phyloP scores from a whole-genome alignment of 2,113 vertebrate species.

The Ariopsis seemanni region DNA sequence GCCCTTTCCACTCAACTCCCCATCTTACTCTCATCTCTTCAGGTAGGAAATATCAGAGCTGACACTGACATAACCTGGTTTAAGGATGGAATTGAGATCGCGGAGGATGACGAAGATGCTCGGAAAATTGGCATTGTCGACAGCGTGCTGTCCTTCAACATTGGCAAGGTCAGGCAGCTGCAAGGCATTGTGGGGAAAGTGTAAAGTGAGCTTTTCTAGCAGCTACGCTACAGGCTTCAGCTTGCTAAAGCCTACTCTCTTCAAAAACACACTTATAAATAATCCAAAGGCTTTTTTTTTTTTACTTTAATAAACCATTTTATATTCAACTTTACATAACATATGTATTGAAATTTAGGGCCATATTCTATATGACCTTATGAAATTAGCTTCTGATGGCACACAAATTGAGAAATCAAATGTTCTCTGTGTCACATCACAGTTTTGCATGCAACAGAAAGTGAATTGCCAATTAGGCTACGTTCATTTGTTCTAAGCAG shows the following conservation, averaged over 20 bases:
- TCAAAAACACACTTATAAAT: slow-evolving; percentile 57
- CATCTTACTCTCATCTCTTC: slow-evolving; percentile 44
- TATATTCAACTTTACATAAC: not conserved
- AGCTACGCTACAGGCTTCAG: slow-evolving; percentile 45
- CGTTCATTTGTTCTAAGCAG: slow-evolving; percentile 7
- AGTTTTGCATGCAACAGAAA: not conserved
- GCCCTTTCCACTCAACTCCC: not conserved
- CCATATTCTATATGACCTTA: not conserved
- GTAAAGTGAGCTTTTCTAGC: not conserved
- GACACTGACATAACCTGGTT: slow-evolving; percentile 92
- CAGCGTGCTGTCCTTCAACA: slow-evolving; percentile 86
- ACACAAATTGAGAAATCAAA: not conserved
- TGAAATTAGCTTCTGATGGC: slow-evolving; percentile 19
- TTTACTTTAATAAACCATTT: not conserved
- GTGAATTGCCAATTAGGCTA: not conserved
- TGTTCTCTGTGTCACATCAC: not conserved
- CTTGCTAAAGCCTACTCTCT: slow-evolving; percentile 51
- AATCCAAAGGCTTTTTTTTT: slow-evolving; percentile 14
- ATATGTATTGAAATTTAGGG: slow-evolving; percentile 42
- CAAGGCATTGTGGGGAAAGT: not conserved
- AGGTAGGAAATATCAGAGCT: slow-evolving; percentile 94
- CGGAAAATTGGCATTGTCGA: slow-evolving; percentile 78
- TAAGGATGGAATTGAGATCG: slow-evolving; percentile 90
- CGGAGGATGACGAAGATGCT: slow-evolving; percentile 89
- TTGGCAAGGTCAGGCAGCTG: slow-evolving; percentile 85